Conservation (phyloP, 2,113 vertebrate species). For the Monopterus albus region DNA sequence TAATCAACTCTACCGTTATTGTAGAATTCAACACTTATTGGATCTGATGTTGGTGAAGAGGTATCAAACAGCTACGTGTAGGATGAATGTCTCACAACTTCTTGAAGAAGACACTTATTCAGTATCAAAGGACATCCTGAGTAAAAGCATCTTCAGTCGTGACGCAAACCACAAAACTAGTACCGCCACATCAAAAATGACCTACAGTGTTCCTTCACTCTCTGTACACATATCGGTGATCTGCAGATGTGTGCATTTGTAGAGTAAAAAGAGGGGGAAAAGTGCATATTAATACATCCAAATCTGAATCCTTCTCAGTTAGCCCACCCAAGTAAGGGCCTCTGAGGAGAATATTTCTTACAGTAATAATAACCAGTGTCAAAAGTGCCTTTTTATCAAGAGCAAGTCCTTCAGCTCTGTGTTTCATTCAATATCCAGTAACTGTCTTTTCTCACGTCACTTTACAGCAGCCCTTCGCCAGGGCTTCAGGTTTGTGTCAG, state of each 20-base stretch:
- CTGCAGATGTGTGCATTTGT: constrained; percentile 66
- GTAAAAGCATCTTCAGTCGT: constrained; percentile 70
- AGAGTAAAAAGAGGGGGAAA: constrained; percentile 47
- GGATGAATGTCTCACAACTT: constrained; percentile 62
- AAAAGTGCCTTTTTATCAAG: constrained; percentile 72
- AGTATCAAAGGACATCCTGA: constrained; percentile 78
- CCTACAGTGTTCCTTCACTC: constrained; percentile 62
- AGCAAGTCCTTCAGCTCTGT: constrained; percentile 36
- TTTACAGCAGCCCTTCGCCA: constrained; percentile 8
- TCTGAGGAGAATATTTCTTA: constrained; percentile 58
- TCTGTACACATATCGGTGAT: constrained; percentile 60
- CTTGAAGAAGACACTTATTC: constrained; percentile 66
- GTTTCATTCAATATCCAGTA: constrained; percentile 42
- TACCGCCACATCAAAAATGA: constrained; percentile 64
- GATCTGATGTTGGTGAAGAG: constrained; percentile 83
- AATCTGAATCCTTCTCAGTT: constrained; percentile 63
- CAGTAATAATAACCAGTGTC: constrained; percentile 65
- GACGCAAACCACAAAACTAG: constrained; percentile 70
- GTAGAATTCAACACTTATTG: constrained; percentile 86
- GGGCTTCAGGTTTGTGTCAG: constrained; percentile 17
- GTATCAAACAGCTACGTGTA: constrained; percentile 79
- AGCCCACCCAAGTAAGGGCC: constrained; percentile 54
- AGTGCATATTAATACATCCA: constrained; percentile 74
- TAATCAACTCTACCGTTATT: constrained; percentile 88
- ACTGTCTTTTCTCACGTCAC: constrained; percentile 32